Percentiles rank a stretch among this genome's conserved stretches.
Conservation (phyloP, 2,888 invertebrate genomes). For the Hirtodrosophila histrioides region DNA sequence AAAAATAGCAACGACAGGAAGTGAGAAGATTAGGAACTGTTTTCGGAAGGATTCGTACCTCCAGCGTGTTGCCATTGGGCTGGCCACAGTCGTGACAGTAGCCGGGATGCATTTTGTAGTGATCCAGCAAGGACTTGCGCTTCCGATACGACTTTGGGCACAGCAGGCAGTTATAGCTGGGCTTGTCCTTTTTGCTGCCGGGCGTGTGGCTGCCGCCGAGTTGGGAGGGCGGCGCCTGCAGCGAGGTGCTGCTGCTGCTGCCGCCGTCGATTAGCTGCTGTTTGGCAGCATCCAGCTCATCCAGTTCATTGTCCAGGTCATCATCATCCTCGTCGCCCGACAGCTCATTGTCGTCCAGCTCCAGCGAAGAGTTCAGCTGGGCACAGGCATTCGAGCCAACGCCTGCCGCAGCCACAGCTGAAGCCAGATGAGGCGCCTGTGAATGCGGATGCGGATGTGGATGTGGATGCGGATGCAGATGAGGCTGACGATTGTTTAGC, state of each 20-base stretch:
- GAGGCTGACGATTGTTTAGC: constrained; percentile 37
- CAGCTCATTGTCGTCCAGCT: constrained; percentile 79
- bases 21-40: too few relatives aligned
- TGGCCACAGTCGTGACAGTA: constrained; percentile 84
- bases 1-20: too few relatives aligned
- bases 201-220: constrained; percentile 56
- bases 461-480: constrained; percentile 49
- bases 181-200: constrained; percentile 81
- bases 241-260: constrained; percentile 81
- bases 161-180: constrained; percentile 82
- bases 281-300: constrained; percentile 79
- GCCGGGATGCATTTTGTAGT: constrained; percentile 84
- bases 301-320: constrained; percentile 77
- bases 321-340: constrained; percentile 81
- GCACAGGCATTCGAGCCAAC: constrained; percentile 33
- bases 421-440: constrained; percentile 34
- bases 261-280: constrained; percentile 82
- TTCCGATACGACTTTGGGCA: constrained; percentile 84
- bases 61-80: constrained; percentile 82
- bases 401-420: constrained; percentile 4
- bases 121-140: constrained; percentile 83
- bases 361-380: constrained; percentile 71
- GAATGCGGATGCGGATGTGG: constrained; percentile 20
- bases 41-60: constrained; percentile 60
- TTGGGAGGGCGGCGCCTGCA: constrained; percentile 78